Base-by-base conservation (phyloP, 2,113 vertebrate species). In the Megaceryle torquata region DNA sequence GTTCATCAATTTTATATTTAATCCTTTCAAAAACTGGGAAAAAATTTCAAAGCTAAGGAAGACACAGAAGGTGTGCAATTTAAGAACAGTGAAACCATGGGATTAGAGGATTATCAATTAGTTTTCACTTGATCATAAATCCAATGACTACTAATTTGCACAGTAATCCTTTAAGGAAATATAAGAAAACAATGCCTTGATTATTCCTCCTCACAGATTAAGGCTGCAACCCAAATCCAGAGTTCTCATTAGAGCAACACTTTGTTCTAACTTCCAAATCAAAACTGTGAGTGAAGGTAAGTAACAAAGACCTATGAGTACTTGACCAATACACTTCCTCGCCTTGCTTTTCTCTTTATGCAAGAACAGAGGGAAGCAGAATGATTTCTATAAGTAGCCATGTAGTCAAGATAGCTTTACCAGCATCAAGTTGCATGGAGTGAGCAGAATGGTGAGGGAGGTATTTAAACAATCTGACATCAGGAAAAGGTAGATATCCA, bases 401-500 rank as follows among this genome's bases (percentile, higher is more conserved):
- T 0, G 6, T 59, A 91, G 37, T 69, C 6, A 53, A 90, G 54
- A 71, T 7, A 60, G 31, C 65, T 98, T 98, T 98, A 99, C 99
- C 99, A 10, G 99, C 98, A 94, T 99, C 99, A 26, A 98, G 98
- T 48, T 99, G 99, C 16, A 98, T 98, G 83, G 98, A 97, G 79
- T 98, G 98, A 5, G 98, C 98, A 31, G 98, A 98, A n/a, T 98
- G 98, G 93, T 99, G 99, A 48, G 99, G 99, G 90, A 99, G 98
- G 97, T 99, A 99, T 95, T 99, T 99, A 53, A 99, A 98, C 83
- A 99, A 98, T 95, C 98, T 98, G 95, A 99, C 98, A 82, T 98
- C 99, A 33, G 99, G 99, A 88, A 99, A 99, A 48, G 99, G 99
- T 39, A 99, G 98, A 89, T 98, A 98, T 15, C 99, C 99, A 3